Conservation (phyloP, 1,140 invertebrate species). For the Gryllus bimaculatus region DNA sequence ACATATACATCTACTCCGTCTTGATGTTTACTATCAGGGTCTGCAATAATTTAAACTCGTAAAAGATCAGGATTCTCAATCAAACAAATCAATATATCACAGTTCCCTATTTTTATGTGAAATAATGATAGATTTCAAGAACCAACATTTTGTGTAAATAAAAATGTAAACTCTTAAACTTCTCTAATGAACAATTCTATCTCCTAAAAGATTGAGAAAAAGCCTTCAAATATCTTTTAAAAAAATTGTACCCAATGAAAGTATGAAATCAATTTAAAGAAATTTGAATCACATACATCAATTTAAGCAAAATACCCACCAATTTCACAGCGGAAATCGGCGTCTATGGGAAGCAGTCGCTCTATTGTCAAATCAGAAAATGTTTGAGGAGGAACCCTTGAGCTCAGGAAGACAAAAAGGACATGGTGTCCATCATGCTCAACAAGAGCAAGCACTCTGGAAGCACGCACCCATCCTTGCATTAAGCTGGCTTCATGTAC, state of each 20-base stretch:
- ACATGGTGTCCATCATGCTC: constrained; percentile 51
- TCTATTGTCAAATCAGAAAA: constrained; percentile 62
- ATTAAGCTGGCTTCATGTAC: constrained; percentile 42
- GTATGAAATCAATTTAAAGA: too few relatives aligned
- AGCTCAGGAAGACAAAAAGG: constrained; percentile 51
- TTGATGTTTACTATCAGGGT: constrained; percentile 41
- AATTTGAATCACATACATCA: too few relatives aligned
- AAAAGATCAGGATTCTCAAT: too few relatives aligned
- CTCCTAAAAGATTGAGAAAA: not conserved
- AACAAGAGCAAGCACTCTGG: constrained; percentile 53
- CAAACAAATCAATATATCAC: too few relatives aligned
- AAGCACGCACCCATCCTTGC: constrained; percentile 43
- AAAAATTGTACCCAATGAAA: not conserved
- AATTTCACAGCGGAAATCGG: constrained; percentile 64
- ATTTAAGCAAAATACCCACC: constrained; percentile 34
- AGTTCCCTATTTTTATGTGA: too few relatives aligned
- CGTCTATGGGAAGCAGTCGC: constrained; percentile 62
- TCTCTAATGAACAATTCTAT: too few relatives aligned
- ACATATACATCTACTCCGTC: constrained; percentile 45
- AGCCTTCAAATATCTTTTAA: not conserved
- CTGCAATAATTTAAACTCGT: constrained; percentile 31
- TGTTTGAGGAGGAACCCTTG: constrained; percentile 48
- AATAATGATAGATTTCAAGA: too few relatives aligned
- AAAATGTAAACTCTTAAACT: too few relatives aligned
- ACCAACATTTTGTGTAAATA: too few relatives aligned